phyloP scores from a whole-genome alignment of 2,113 vertebrate genomes.

The Elephantulus edwardii region DNA sequence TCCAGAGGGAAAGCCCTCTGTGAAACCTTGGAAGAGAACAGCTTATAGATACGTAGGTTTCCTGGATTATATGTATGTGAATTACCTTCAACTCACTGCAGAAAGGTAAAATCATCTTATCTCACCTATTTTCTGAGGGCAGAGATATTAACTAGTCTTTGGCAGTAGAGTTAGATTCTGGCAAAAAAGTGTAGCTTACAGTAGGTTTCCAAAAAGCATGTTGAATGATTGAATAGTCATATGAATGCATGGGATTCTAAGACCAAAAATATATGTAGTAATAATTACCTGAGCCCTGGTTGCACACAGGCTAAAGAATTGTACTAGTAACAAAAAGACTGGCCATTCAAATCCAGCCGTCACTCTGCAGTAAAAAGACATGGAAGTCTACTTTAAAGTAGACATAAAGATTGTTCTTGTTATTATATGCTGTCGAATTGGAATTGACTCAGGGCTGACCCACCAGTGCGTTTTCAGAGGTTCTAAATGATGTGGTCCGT shows the following conservation, averaged over 20 bases:
- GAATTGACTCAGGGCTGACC: too few relatives aligned
- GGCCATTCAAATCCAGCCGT: background rate
- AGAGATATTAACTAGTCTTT: background rate
- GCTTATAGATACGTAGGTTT: background rate
- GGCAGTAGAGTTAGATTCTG: too few relatives aligned
- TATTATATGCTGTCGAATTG: too few relatives aligned
- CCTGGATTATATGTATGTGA: background rate
- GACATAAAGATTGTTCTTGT: background rate
- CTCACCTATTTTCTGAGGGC: background rate
- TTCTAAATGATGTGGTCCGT: too few relatives aligned
- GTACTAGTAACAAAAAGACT: background rate
- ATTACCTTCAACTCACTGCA: background rate
- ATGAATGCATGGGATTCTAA: background rate
- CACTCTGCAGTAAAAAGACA: background rate
- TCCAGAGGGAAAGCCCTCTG: conserved; percentile 12
- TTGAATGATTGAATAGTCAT: background rate
- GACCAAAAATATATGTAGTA: background rate
- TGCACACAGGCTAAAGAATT: background rate
- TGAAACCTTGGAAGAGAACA: background rate
- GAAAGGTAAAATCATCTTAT: background rate
- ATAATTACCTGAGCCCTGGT: fast-evolving
- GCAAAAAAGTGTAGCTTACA: too few relatives aligned
- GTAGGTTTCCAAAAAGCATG: background rate
- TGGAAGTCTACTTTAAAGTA: background rate
- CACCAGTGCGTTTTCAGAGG: too few relatives aligned